These are phyloP conservation scores for Jordanella pulchra DNA, from an alignment of 2,797 vertebrate genomes.

Conservation along the genomic window DNA sequence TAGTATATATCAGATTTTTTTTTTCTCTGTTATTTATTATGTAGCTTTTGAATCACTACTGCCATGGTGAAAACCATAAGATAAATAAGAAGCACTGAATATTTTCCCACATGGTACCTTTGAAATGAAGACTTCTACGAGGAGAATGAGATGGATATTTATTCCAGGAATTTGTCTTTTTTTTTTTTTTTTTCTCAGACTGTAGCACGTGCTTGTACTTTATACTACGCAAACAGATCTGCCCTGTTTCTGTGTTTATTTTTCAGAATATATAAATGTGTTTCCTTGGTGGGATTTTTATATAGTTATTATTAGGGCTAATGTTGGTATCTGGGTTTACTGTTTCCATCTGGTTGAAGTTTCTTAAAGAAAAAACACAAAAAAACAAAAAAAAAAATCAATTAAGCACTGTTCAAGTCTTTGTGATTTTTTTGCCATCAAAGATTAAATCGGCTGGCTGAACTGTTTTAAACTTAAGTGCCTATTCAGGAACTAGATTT, in stretches of 20 bases:
- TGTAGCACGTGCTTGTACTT: slow-evolving; percentile 59
- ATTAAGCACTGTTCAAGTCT: slow-evolving; percentile 36
- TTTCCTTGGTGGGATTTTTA: slow-evolving; percentile 24
- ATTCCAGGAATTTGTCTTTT: slow-evolving; percentile 27
- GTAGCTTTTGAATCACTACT: slow-evolving; percentile 23
- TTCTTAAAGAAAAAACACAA: slow-evolving; percentile 1
- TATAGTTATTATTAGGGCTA: slow-evolving; percentile 48
- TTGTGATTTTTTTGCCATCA: slow-evolving; percentile 45
- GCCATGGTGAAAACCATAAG: slow-evolving; percentile 13
- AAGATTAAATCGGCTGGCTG: slow-evolving; percentile 58
- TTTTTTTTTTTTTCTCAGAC: slow-evolving; percentile 10
- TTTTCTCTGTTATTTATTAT: slow-evolving; percentile 56
- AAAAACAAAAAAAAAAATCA: not conserved
- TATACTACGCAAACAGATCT: slow-evolving; percentile 48
- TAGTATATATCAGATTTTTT: slow-evolving; percentile 38
- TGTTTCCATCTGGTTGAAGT: slow-evolving; percentile 28
- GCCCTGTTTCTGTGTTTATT: slow-evolving; percentile 34
- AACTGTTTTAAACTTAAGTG: slow-evolving; percentile 77
- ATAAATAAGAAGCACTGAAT: slow-evolving; percentile 5
- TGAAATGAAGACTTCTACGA: slow-evolving; percentile 2
- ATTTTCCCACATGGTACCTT: slow-evolving; percentile 11
- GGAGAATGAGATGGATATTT: slow-evolving; percentile 1
- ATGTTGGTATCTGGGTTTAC: slow-evolving; percentile 42
- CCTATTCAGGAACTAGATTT: slow-evolving; percentile 68
- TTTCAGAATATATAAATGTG: not conserved